Evolutionary conservation across 2,797 vertebrate genomes (phyloP), one percentile per base, ranked within the genome.

Genomic region (Remorina albescens): DNA sequence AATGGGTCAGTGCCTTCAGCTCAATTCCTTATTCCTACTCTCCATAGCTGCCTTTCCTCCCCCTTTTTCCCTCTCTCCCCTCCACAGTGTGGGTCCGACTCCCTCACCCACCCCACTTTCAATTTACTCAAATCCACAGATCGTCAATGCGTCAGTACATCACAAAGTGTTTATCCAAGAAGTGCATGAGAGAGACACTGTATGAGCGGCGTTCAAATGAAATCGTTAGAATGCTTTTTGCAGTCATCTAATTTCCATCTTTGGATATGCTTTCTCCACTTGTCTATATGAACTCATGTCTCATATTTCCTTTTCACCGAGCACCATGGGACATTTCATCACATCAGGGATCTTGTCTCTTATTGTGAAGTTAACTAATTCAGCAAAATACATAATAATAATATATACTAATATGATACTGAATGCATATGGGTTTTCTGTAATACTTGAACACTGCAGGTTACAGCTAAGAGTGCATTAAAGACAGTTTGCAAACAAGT

Each of bases 321-420:
- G 62, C 74, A 62, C 57, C 47, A 41, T 15, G 32, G 62, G 63
- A 73, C 15, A 25, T 73, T 72, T 79, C 42, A 66, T 55, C 71
- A 62, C 53, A 50, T 28, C 7, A n/a, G 57, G 26, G 62, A 36
- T 74, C 65, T 63, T 0, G 47, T 65, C 70, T 66, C 54, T 44
- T 57, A 50, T 53, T 76, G 26, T 53, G 9, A 34, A 9, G 8
- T 34, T 34, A 34, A 34, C 32, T 34, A 34, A 34, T 34, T 34
- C 9, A 9, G 9, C 2, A 34, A 34, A 34, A 34, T 34, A 34
- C 9, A 34, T 34, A 6, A 34, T 32, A 8, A 32, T 34, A 34
- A 9, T 9, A 34, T 34, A 34, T 34, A 34, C 6, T 34, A 34
- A 34, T 34, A 4, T 30, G 30, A 30, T 30, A 6, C 3, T 30